A percentile compares a stretch with the other conserved stretches of the same genome.
phyloP scores from a whole-genome alignment of 64 coral and sea anemone genomes.

The Stylophora pistillata region DNA sequence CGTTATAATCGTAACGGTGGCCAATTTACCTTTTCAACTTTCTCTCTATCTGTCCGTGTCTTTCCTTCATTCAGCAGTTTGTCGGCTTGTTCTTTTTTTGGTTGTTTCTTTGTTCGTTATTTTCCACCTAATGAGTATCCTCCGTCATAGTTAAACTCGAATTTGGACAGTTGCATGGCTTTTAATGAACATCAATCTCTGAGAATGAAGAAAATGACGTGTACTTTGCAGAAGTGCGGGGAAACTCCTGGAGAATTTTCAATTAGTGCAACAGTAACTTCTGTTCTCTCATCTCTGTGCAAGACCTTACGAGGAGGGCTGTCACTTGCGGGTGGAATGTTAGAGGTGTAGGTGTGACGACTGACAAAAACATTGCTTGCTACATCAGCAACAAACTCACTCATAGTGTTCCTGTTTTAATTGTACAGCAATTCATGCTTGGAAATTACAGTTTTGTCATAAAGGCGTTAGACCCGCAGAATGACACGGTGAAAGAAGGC shows the following conservation, averaged over 20 bases:
- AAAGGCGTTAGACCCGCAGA: slow-evolving; percentile 59
- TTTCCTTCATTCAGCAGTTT: neutral
- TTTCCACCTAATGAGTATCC: neutral
- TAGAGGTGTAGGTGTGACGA: neutral
- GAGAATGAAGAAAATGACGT: no score
- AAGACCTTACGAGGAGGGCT: no score
- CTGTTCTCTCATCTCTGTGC: no score
- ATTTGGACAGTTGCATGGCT: no score
- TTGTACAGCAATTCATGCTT: slow-evolving; percentile 79
- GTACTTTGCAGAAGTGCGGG: no score
- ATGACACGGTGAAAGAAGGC: slow-evolving; percentile 56
- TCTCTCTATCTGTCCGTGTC: neutral
- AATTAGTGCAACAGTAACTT: no score
- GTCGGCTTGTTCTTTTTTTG: neutral
- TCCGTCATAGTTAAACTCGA: no score
- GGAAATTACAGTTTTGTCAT: slow-evolving; percentile 92
- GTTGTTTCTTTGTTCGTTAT: neutral
- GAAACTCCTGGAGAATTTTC: no score
- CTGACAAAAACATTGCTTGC: neutral
- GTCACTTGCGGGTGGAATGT: no score
- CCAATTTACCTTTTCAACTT: no score
- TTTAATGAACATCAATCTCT: no score
- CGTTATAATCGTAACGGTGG: no score
- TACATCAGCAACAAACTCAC: neutral
- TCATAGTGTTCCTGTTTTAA: neutral